These are phyloP conservation scores for Tyto alba DNA, from an alignment of 2,113 vertebrate genomes.

Conservation along the genomic window DNA sequence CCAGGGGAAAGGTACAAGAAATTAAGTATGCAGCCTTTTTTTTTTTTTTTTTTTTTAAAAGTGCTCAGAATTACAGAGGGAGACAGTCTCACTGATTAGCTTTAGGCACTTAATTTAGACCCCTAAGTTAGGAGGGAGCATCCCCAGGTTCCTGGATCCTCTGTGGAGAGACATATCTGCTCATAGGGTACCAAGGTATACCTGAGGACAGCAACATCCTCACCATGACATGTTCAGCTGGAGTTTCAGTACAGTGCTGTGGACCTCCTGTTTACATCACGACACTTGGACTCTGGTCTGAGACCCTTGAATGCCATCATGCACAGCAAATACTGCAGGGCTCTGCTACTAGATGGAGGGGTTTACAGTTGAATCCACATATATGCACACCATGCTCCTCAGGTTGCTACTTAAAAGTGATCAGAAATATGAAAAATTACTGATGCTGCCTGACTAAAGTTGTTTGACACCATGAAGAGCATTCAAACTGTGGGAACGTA, in stretches of 20 bases:
- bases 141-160: rapidly evolving
- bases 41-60: background rate
- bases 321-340: rapidly evolving
- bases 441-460: background rate
- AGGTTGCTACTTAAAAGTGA: background rate
- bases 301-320: background rate
- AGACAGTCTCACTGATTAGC: background rate
- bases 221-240: background rate
- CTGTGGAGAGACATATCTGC: rapidly evolving
- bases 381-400: rapidly evolving
- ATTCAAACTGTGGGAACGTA: background rate
- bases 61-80: background rate
- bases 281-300: background rate
- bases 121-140: background rate
- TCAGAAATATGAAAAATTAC: background rate
- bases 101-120: background rate
- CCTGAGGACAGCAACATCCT: background rate
- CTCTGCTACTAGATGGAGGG: background rate
- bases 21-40: background rate
- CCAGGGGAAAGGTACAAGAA: background rate
- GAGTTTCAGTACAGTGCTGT: background rate
- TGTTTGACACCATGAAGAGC: background rate
- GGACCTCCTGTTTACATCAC: background rate
- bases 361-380: background rate
- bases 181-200: rapidly evolving